Evolutionary conservation across 2,888 invertebrate species (phyloP), one percentile per base, ranked within the genome.

Genomic region (Trypoxylon attenuatum): DNA sequence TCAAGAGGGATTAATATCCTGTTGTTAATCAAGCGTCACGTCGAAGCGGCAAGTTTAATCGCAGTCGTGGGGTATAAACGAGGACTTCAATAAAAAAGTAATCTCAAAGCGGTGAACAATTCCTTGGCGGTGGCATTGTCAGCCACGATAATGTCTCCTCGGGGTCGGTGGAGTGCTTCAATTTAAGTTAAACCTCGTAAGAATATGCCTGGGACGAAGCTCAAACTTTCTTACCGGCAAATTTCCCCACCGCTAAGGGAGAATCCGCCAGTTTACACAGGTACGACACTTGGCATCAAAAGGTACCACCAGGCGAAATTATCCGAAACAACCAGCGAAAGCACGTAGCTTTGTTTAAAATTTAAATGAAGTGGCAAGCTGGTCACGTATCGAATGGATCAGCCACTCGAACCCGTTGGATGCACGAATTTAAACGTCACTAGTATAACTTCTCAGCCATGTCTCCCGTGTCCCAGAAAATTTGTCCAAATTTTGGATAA

Each of bases 121-220:
- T 53, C n/a, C n/a, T n/a, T n/a, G n/a, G n/a, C n/a, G n/a, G n/a
- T n/a, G n/a, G n/a, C n/a, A n/a, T n/a, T n/a, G n/a, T 1, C 8
- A 43, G 39, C 23, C 22, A 43, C 52, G 60, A 68, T 72, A 68
- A 69, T 60, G 49, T 59, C 50, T 41, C 29, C 58, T 47, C 54
- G 63, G 51, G 45, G 57, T 43, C 46, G n/a, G n/a, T n/a, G 66
- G 46, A 58, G 61, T 53, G 61, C 69, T 71, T 69, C 68, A 73
- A 73, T 72, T 73, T 78, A 78, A 77, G 67, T 75, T 73, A 68
- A 77, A 75, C 71, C 70, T 71, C 65, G 63, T 75, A 77, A 75
- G 70, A 71, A 71, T 74, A 73, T 56, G 67, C 53, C 59, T n/a
- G n/a, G 2, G 46, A 18, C 33, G 47, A 52, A n/a, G 46, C 41